Base-by-base conservation (phyloP, 2,888 invertebrate species). In the Xylota segnis region DNA sequence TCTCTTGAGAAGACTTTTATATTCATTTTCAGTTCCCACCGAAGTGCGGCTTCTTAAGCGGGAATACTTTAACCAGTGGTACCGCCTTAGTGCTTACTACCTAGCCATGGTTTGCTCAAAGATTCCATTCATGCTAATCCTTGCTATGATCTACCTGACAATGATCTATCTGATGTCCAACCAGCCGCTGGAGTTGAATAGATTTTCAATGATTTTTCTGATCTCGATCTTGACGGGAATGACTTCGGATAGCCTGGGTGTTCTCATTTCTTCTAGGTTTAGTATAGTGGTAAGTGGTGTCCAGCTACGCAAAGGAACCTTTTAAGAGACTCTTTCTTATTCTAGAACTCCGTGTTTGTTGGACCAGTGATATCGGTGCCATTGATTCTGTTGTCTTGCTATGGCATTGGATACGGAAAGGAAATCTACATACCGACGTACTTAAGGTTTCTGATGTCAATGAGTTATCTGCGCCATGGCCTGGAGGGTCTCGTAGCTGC, bases 351-450 rank as follows among this genome's bases (percentile, higher is more conserved):
- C 32, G 96, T 98, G 92, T 98, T 98, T 91, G 93, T 98, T 88
- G 98, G 98, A 0, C 98, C 98, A 14, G 96, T 97, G 0, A 90
- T 96, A 77, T 94, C 96, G 68, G 98, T 98, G 5, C 98, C 98
- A 0, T 93, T 98, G 10, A 96, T 98, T 94, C 92, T 98, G 74
- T 93, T 98, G 61, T 96, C 98, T 5, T 96, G 96, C 0, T 96
- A 96, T 90, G 97, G 98, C 34, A 96, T 98, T 89, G 98, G 98
- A 5, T 95, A 95, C 81, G 96, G 96, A 0, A 93, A 94, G n/a
- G 93, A 94, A 0, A 95, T 96, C 0, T 94, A 90, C 63, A 89
- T 96, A 18, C 96, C 98, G 0, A 90, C 95, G 0, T 94, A 96
- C 88, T 95, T 98, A 91, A 94, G 95, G 88, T 93, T 98, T 89